Percentiles rank a stretch among this genome's conserved stretches.
Evolutionary conservation across 2,113 vertebrate species (phyloP).

Genomic region (Axis porcinus): DNA sequence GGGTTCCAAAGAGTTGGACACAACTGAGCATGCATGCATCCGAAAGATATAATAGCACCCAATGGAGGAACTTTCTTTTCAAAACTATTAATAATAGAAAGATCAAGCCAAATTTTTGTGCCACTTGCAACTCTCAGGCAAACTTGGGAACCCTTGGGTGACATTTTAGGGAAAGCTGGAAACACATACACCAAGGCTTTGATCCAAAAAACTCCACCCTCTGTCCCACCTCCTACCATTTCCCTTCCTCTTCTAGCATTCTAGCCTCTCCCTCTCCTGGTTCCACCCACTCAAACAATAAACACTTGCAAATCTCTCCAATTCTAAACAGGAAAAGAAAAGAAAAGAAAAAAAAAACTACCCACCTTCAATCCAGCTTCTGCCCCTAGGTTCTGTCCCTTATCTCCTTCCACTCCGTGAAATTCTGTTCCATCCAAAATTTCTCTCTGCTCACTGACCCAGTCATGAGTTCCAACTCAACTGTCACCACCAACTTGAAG

Average conservation of each 20-base stretch:
- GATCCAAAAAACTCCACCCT: not conserved
- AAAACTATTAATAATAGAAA: not conserved
- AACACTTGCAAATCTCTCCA: not conserved
- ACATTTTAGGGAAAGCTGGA: not conserved
- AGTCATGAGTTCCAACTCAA: not conserved
- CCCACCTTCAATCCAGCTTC: not conserved
- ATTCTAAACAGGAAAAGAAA: not conserved
- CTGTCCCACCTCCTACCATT: not conserved
- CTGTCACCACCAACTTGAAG: not conserved
- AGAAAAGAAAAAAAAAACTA: not conserved
- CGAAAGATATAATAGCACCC: not conserved
- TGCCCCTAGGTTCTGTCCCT: not conserved
- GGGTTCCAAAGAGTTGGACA: not conserved
- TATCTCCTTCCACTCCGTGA: not conserved
- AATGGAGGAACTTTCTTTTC: not conserved
- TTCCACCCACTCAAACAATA: not conserved
- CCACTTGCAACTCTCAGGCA: not conserved
- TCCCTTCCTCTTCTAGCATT: not conserved
- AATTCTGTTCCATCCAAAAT: not conserved
- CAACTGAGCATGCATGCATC: not conserved
- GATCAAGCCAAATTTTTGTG: not conserved
- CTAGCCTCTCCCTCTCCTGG: not conserved
- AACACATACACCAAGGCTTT: not conserved
- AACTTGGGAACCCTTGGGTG: not conserved
- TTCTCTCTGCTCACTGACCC: not conserved